Base-by-base conservation (phyloP, 2,888 invertebrate species). In the Chalcosyrphus nemorum region DNA sequence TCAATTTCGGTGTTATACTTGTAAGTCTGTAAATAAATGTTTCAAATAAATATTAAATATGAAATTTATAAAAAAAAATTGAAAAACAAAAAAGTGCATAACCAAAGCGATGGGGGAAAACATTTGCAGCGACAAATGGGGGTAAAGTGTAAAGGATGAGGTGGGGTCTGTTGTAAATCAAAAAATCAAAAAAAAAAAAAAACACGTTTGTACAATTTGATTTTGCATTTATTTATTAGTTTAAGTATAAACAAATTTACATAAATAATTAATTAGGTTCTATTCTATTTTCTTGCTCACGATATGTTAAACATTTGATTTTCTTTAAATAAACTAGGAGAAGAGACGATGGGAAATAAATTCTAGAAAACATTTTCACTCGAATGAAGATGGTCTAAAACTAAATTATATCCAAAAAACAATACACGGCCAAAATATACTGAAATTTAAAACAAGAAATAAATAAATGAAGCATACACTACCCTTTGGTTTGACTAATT, bases 1-100 rank as follows among this genome's bases (percentile, higher is more conserved):
- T 90, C 41, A 92, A 81, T 65, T 89, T 89, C 4, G 91, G 92
- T 4, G 91, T 91, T 1, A 91, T 65, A 9, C 88, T 87, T 57
- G 89, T 87, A 7, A 92, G 88, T 87, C 92, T 92, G 63, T 54
- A 88, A 81, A 56, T 7, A 24, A 24, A 24, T 24, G 24, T 32
- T 74, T 43, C 11, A 11, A 63, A 74, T 27, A 35, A n/a, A n/a
- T 65, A 9, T 38, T 9, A 27, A 27, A 52, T 4, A 43, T 43
- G 4, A 70, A 21, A 19, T 4, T 13, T 2, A 29, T 43, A 2
- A 63, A 54, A 41, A 19, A 35, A 24, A 24, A 4, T 24, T 15
- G n/a, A n/a, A n/a, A n/a, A n/a, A n/a, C n/a, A n/a, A n/a, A n/a
- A n/a, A n/a, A n/a, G 56, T 78, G 78, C n/a, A n/a, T n/a, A n/a